Percentiles rank a stretch among this genome's conserved stretches.
phyloP scores from a whole-genome alignment of 2,113 vertebrate genomes.

The Chloroceryle aenea region DNA sequence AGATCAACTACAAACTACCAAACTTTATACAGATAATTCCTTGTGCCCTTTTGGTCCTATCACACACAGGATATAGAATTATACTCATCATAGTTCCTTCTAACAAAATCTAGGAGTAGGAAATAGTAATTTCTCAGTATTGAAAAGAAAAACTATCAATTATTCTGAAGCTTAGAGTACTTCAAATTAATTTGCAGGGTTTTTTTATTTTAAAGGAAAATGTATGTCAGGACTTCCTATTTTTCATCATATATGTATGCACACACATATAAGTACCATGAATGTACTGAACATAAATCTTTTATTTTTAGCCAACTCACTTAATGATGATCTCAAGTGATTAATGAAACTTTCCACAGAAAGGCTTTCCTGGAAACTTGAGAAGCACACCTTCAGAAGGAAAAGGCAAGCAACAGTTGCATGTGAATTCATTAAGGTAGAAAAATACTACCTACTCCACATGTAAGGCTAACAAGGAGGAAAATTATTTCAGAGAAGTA shows the following conservation, averaged over 20 bases:
- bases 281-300: not conserved
- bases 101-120: not conserved
- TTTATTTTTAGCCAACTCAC: not conserved
- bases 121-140: not conserved
- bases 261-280: not conserved
- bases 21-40: not conserved
- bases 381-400: not conserved
- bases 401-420: not conserved
- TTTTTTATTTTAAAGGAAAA: not conserved
- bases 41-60: not conserved
- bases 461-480: not conserved
- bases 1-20: not conserved
- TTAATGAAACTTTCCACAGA: not conserved
- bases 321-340: not conserved
- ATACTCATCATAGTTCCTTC: not conserved
- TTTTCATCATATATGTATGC: not conserved
- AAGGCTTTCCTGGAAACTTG: not conserved
- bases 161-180: not conserved
- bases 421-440: not conserved
- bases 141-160: not conserved
- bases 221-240: not conserved
- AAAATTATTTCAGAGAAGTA: not conserved
- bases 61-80: not conserved
- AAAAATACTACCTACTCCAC: not conserved
- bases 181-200: not conserved